These are phyloP conservation scores for Spea bombifrons DNA, from an alignment of 2,113 vertebrate genomes.

Conservation along the genomic window DNA sequence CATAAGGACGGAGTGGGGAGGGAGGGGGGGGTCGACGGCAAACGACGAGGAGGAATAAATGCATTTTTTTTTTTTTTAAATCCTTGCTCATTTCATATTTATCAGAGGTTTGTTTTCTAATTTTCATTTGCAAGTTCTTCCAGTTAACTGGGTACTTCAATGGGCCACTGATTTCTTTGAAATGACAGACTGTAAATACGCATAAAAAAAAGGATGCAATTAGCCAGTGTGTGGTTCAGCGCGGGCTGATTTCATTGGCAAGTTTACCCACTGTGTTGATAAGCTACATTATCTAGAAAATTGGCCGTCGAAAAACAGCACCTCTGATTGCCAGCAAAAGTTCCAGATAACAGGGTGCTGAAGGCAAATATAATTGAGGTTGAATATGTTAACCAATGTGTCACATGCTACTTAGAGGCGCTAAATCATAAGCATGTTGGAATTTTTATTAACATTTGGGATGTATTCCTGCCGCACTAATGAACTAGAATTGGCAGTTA, in stretches of 20 bases:
- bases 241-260: conserved; percentile 97
- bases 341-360: conserved; percentile 98
- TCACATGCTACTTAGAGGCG: conserved; percentile 91
- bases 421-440: conserved; percentile 95
- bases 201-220: conserved; percentile 99
- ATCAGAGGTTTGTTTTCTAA: conserved; percentile 97
- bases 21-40: background rate
- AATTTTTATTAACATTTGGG: conserved; percentile 92
- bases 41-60: conserved; percentile 70
- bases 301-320: conserved; percentile 99
- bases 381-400: conserved; percentile 99
- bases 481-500: conserved; percentile 79
- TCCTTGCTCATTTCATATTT: conserved; percentile 90
- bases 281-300: conserved; percentile 99
- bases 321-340: conserved; percentile 99
- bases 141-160: conserved; percentile 89
- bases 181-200: conserved; percentile 99
- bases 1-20: background rate
- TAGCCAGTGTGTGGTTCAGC: conserved; percentile 94
- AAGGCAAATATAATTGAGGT: conserved; percentile 99
- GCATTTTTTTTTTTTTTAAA: conserved; percentile 68
- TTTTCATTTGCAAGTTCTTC: conserved; percentile 98
- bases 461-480: conserved; percentile 80
- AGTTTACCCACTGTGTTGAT: conserved; percentile 98
- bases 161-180: conserved; percentile 98